Base-by-base conservation (phyloP, 2,888 invertebrate species). In the Sarcophaga carnaria region DNA sequence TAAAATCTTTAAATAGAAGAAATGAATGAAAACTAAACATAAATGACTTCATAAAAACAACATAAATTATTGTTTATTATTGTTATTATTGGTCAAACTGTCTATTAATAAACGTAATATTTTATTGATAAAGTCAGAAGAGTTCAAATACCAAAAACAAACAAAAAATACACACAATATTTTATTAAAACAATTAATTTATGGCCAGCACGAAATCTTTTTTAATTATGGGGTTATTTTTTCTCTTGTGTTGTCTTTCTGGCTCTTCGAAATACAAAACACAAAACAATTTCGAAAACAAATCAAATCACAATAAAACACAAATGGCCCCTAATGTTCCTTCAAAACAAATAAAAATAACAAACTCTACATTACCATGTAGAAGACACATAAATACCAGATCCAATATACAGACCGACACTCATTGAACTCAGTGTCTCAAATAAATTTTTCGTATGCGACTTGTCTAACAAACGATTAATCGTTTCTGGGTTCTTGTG, bases 181-280 rank as follows among this genome's bases (percentile, higher is more conserved):
- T 84, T 87, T 79, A 82, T 87, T 79, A 71, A 77, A 87, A 86
- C 80, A 88, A 89, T 88, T 87, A 89, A 90, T 89, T 89, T 89
- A 89, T 89, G 88, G 72, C 87, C 86, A 86, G 85, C 88, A 89
- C 89, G 88, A 87, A 88, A 86, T 86, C 71, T 75, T 60, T 70
- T 72, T 80, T 86, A 80, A 87, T 83, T 83, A 75, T 69, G 78
- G n/a, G 2, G 49, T 71, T 49, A 27, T 85, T 77, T 60, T 72
- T 63, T 11, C 59, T 54, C 11, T 49, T 47, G 2, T 37, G 47
- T 59, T 84, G 60, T 72, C 79, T 37, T 22, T 80, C 59, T 27
- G 66, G 37, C 54, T 66, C 54, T 37, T 70, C 60, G 54, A 74
- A 59, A 67, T 62, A 70, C 37, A 11, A 60, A 76, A 67, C 59